Conservation (phyloP, 2,113 vertebrate species). For the Capreolus pygargus region DNA sequence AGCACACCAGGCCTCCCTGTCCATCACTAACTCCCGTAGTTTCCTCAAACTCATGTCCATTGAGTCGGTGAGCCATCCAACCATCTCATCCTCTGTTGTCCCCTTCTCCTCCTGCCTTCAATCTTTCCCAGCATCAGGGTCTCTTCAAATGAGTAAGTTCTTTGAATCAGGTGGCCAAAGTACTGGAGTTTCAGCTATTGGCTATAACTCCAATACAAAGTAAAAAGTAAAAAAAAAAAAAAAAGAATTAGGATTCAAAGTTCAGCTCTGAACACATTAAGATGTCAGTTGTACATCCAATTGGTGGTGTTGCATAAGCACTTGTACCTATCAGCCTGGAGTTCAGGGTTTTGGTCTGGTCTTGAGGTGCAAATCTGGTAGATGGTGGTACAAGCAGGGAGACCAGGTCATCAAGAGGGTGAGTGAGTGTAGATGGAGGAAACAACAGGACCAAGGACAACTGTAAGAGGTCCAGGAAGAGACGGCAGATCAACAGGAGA, state of each 20-base stretch:
- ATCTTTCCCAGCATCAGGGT: too few species aligned
- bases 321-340: background rate
- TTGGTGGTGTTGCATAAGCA: background rate
- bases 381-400: background rate
- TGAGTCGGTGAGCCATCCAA: too few species aligned
- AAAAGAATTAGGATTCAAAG: background rate
- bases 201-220: background rate
- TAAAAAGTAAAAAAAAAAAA: background rate
- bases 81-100: too few species aligned
- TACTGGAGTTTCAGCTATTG: too few species aligned
- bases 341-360: background rate
- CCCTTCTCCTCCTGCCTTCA: too few species aligned
- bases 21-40: too few species aligned
- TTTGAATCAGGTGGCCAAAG: too few species aligned
- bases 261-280: background rate
- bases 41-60: too few species aligned
- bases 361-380: background rate
- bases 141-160: too few species aligned
- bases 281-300: too few species aligned
- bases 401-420: background rate
- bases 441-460: background rate
- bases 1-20: too few species aligned
- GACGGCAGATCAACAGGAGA: background rate
- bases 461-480: background rate
- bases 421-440: background rate